Conservation (phyloP, 1,140 invertebrate species). For the Thalassaphorura encarpata region DNA sequence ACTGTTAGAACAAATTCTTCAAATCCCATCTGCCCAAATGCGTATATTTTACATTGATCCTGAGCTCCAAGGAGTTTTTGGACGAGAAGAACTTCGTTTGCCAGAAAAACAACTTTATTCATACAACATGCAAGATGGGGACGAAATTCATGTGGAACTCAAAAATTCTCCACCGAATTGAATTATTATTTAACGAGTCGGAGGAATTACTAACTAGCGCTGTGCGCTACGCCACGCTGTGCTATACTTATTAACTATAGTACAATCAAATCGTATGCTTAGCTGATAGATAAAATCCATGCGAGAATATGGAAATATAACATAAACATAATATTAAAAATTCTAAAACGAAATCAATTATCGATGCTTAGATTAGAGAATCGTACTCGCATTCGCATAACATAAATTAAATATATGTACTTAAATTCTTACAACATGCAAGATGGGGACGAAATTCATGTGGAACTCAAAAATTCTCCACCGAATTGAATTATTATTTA, state of each 20-base stretch:
- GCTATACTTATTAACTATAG: constrained; percentile 3
- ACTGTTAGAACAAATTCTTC: constrained; percentile 60
- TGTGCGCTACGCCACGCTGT: no score
- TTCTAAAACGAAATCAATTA: no score
- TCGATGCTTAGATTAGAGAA: no score
- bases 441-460: constrained; percentile 81
- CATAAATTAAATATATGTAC: no score
- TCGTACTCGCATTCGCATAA: no score
- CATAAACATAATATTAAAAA: no score
- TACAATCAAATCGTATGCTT: constrained; percentile 1
- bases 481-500: neutral
- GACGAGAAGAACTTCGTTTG: constrained; percentile 77
- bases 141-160: constrained; percentile 75
- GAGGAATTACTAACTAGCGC: constrained; percentile 5
- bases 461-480: constrained; percentile 46
- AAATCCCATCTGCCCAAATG: constrained; percentile 69
- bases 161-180: constrained; percentile 32
- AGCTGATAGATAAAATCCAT: neutral
- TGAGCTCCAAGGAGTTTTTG: constrained; percentile 47
- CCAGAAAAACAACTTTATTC: constrained; percentile 79
- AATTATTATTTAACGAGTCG: neutral
- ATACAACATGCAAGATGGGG: constrained; percentile 78
- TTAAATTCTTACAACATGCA: constrained; percentile 83
- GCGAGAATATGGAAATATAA: no score
- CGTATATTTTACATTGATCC: constrained; percentile 69